Percentiles rank a stretch among this genome's conserved stretches.
Evolutionary conservation across 2,797 vertebrate genomes (phyloP).

Genomic region (Sebastes trivittatus): DNA sequence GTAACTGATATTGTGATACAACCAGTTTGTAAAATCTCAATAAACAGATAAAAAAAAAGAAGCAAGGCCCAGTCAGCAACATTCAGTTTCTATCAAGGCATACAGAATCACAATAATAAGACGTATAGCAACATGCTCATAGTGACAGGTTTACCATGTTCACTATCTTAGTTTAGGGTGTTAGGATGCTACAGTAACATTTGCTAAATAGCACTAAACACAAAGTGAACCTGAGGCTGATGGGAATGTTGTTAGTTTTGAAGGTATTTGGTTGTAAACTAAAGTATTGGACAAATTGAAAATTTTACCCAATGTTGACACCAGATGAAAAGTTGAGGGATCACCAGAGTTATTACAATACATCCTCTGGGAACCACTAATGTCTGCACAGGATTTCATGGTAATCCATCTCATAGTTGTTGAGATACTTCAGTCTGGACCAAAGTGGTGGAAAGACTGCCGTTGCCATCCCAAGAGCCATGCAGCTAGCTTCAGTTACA

Average conservation of each 20-base stretch:
- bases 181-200: neutral
- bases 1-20: neutral
- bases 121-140: neutral
- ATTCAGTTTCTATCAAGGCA: neutral
- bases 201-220: neutral
- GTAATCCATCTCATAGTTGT: neutral
- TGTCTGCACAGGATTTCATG: neutral
- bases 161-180: neutral
- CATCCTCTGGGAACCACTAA: neutral
- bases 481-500: neutral
- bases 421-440: neutral
- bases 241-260: neutral
- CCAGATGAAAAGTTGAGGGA: neutral
- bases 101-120: neutral
- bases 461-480: neutral
- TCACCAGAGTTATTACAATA: neutral
- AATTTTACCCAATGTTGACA: neutral
- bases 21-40: neutral
- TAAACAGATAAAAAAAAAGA: too few species aligned
- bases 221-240: neutral
- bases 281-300: neutral
- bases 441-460: neutral
- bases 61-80: neutral
- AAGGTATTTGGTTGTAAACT: neutral
- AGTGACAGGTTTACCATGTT: too few species aligned